Base-by-base conservation (phyloP, 2,113 vertebrate species). In the Mungos mungo region DNA sequence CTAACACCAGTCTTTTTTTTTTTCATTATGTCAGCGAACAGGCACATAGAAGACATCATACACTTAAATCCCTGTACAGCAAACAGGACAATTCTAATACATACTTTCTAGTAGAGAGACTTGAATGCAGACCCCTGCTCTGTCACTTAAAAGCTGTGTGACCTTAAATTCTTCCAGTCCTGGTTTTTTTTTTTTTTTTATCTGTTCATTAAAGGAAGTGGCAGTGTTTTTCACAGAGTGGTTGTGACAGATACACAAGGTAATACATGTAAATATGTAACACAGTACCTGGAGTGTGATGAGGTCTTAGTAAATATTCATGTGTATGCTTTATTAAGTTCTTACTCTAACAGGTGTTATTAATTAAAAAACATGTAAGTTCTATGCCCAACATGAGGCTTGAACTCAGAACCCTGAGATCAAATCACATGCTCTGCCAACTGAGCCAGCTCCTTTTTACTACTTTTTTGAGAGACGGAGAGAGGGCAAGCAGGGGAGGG, bases 181-280 rank as follows among this genome's bases (percentile, higher is more conserved):
- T 52, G 0, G 38, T 86, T 82, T 86, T 95, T 97, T 86, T 95
- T 97, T 86, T 86, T 95, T 96, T 86, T 52, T 27, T 1, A 41
- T 81, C 66, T 88, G 33, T 54, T 82, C 31, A 35, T 77, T 80
- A 66, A 63, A 88, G 54, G n/a, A 41, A 33, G 41, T 50, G 81
- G 68, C 21, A 47, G 6, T 38, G 41, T 71, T 80, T 69, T 16
- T 81, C 27, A 47, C 8, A 66, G 65, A 91, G 50, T 93, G 12
- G 13, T 71, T 85, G 47, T 52, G 33, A 80, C 69, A 95, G 65
- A 52, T 68, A 54, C 52, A 19, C 1, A 65, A 66, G 65, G 27
- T 41, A 52, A 25, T 5, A 71, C 25, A 41, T 25, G 52, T 5
- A 86, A 92, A 31, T 12, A 0, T 21, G 15, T 52, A 65, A 19